These are phyloP conservation scores for Pithecia hirsuta DNA, from an alignment of 2,797 vertebrate genomes.

Conservation along the genomic window DNA sequence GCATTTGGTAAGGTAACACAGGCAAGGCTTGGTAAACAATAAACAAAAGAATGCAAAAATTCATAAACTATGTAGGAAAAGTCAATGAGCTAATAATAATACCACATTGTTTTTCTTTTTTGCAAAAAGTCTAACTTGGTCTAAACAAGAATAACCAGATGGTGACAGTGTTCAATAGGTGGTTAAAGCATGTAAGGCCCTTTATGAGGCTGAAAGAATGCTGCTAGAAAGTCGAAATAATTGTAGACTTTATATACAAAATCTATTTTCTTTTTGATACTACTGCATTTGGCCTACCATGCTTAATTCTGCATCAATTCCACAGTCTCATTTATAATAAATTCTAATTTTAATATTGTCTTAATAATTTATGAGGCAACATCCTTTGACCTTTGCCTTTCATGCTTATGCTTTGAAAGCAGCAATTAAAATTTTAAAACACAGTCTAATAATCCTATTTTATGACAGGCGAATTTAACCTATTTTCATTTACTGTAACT, in stretches of 20 bases:
- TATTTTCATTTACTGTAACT: not conserved
- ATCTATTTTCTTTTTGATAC: not conserved
- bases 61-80: not conserved
- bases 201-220: not conserved
- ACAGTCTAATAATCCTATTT: not conserved
- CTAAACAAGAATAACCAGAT: not conserved
- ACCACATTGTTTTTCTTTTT: not conserved
- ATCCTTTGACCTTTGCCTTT: not conserved
- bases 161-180: not conserved
- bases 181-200: not conserved
- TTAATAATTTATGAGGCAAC: not conserved
- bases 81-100: not conserved
- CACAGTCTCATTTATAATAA: not conserved
- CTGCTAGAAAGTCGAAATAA: constrained; percentile 8
- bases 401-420: not conserved
- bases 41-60: not conserved
- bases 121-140: not conserved
- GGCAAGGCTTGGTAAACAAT: not conserved
- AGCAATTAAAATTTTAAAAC: not conserved
- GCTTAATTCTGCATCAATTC: not conserved
- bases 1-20: not conserved
- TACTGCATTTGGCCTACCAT: not conserved
- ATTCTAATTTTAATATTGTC: constrained; percentile 1
- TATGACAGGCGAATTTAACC: not conserved
- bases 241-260: not conserved